These are phyloP conservation scores for Poecilia wingei DNA, from an alignment of 2,797 vertebrate genomes.

Conservation along the genomic window DNA sequence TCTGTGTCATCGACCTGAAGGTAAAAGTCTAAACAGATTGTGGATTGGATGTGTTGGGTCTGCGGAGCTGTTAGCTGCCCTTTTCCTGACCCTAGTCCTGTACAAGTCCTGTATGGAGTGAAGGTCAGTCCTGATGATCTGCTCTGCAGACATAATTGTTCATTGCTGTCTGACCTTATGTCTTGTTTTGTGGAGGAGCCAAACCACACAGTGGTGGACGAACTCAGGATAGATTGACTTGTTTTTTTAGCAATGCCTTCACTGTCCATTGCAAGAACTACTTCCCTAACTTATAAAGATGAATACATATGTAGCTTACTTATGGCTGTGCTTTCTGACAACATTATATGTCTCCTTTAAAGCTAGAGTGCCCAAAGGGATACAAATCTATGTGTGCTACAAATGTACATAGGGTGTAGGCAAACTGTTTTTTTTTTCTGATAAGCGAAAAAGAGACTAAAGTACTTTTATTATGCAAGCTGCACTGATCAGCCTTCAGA, in stretches of 20 bases:
- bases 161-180: neutral
- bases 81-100: neutral
- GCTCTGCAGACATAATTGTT: neutral
- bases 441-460: slow-evolving; percentile 41
- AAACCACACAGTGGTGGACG: neutral
- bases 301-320: neutral
- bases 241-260: neutral
- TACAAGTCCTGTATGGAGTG: neutral
- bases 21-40: neutral
- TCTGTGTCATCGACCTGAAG: neutral
- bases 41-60: neutral
- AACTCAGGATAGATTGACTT: neutral
- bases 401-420: neutral
- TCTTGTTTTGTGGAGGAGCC: neutral
- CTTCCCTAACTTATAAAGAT: neutral
- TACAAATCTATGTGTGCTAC: neutral
- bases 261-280: neutral
- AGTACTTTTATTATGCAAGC: slow-evolving; percentile 72
- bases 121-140: neutral
- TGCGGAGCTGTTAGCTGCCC: neutral
- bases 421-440: neutral
- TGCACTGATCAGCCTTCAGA: slow-evolving; percentile 61
- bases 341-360: too few species aligned
- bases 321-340: neutral
- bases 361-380: too few species aligned